These are phyloP conservation scores for Oreochromis aureus DNA, from an alignment of 2,113 vertebrate species.

Conservation along the genomic window DNA sequence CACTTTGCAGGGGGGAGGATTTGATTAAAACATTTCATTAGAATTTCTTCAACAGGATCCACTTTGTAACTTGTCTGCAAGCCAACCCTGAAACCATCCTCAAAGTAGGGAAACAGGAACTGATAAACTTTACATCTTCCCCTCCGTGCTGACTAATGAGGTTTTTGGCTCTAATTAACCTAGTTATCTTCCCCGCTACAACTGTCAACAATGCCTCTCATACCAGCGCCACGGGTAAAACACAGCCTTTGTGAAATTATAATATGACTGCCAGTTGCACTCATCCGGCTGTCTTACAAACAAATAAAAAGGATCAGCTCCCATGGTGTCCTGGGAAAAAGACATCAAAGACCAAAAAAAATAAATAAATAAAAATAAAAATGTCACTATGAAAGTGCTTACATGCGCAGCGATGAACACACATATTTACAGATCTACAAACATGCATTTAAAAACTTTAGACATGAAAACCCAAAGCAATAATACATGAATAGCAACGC, in stretches of 20 bases:
- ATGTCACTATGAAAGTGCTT: background rate
- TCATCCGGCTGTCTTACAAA: constrained; percentile 56
- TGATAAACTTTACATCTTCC: constrained; percentile 65
- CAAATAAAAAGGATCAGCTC: constrained; percentile 45
- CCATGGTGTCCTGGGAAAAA: constrained; percentile 16
- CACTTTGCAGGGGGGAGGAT: background rate
- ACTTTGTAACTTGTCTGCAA: constrained; percentile 58
- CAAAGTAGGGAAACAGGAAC: constrained; percentile 64
- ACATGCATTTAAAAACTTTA: background rate
- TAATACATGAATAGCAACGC: background rate
- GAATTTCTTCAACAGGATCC: constrained; percentile 57
- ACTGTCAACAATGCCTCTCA: constrained; percentile 68
- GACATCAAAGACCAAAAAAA: constrained; percentile 34
- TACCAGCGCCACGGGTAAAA: constrained; percentile 36
- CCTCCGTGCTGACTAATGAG: constrained; percentile 67
- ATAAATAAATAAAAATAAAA: background rate
- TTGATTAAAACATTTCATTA: constrained; percentile 62
- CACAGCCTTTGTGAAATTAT: constrained; percentile 55
- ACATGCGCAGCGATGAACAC: background rate
- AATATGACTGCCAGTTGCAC: constrained; percentile 53
- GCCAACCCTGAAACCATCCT: constrained; percentile 63
- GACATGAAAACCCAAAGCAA: background rate
- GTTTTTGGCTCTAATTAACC: constrained; percentile 74
- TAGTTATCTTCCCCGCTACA: constrained; percentile 63
- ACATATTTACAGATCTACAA: background rate